phyloP scores from a whole-genome alignment of 2,113 vertebrate genomes.

The Ploceus nigricollis region DNA sequence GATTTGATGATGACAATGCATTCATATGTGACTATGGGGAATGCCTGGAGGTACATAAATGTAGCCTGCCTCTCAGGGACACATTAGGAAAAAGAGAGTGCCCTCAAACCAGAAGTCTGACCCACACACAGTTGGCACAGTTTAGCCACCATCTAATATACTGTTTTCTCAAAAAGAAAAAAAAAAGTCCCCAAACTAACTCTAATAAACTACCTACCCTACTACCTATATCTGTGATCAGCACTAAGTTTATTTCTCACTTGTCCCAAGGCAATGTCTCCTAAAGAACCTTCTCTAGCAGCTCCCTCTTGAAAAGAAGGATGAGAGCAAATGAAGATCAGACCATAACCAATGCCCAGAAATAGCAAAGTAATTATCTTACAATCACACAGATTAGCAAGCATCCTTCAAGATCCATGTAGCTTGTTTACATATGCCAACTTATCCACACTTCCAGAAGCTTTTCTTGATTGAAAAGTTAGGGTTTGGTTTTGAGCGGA shows the following conservation, averaged over 20 bases:
- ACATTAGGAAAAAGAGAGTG: not conserved
- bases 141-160: not conserved
- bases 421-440: not conserved
- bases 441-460: not conserved
- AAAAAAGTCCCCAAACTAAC: not conserved
- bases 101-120: not conserved
- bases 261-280: not conserved
- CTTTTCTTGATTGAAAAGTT: not conserved
- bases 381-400: not conserved
- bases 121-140: not conserved
- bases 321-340: not conserved
- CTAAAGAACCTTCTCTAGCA: not conserved
- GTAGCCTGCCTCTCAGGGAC: not conserved
- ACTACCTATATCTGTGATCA: not conserved
- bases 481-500: not conserved
- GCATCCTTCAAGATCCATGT: not conserved
- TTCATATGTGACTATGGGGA: rapidly evolving
- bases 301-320: not conserved
- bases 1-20: not conserved
- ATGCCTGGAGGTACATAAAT: not conserved
- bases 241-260: not conserved
- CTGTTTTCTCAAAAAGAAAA: not conserved
- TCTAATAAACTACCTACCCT: not conserved
- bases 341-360: not conserved
- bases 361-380: not conserved